Evolutionary conservation across 2,888 invertebrate species (phyloP), one percentile per base, ranked within the genome.

Genomic region (Rambutsinella grinnellia): DNA sequence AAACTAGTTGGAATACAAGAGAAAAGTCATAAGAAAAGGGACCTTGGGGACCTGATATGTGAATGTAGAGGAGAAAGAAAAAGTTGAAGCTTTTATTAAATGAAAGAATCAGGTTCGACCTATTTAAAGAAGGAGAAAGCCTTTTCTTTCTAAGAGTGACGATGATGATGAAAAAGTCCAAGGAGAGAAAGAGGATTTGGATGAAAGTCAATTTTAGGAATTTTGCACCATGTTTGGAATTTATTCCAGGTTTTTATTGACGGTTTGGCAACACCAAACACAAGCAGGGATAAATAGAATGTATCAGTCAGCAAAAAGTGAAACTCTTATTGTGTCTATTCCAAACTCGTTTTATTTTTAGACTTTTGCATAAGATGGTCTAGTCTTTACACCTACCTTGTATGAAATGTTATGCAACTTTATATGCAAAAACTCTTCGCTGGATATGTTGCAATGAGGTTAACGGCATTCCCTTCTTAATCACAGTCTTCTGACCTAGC

Each of bases 21-120:
- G 28, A 28, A 58, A 74, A 66, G 74, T 74, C 66, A 74, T 67
- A 74, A 66, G 67, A 56, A 67, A 74, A 74, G 54, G 74, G 74
- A 74, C 74, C 74, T 74, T 74, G 67, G 74, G 74, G 74, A 74
- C 47, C 23, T 66, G 57, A 27, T 26, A 49, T 49, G 49, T 17
- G 49, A 49, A 17, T 15, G 49, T 17, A n/a, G n/a, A 15, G 19
- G 5, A 49, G 10, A 49, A 15, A n/a, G 27, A 24, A 54, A 15
- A 27, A 57, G 57, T 27, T n/a, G 28, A 62, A 46, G 63, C 53
- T 53, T 65, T 65, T 65, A 65, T 65, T 65, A 53, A 65, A 28
- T 53, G 53, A 62, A 49, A 28, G 46, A 60, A 46, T 44, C 23
- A 60, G 19, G 21, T 3, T 17, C 13, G 36, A 36, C 36, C 36